Percentiles rank a stretch among this genome's conserved stretches.
phyloP scores from a whole-genome alignment of 2,797 vertebrate genomes.

The Pseudochirops cupreus region DNA sequence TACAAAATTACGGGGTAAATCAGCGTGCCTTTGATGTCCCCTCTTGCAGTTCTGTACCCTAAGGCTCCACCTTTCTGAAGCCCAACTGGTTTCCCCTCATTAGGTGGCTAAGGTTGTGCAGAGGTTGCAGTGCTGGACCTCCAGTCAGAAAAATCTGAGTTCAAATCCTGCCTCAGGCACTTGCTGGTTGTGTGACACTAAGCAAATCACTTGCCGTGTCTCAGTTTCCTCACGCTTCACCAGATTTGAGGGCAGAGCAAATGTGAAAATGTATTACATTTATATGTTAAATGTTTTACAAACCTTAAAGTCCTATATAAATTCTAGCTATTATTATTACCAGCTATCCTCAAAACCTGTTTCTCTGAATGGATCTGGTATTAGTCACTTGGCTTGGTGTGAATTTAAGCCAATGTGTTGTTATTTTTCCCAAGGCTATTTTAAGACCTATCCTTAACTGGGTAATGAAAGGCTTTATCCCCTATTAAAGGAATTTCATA shows the following conservation, averaged over 20 bases:
- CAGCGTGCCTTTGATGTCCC: background rate
- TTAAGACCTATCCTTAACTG: conserved; percentile 32
- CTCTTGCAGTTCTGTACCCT: background rate
- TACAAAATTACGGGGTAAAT: background rate
- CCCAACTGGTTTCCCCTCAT: background rate
- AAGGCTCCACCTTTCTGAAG: background rate
- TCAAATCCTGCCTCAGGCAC: background rate
- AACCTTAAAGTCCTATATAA: background rate
- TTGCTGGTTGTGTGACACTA: background rate
- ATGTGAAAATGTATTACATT: background rate
- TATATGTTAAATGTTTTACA: background rate
- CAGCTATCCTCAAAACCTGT: background rate
- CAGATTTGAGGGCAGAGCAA: background rate
- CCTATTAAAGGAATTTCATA: conserved; percentile 14
- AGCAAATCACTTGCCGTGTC: background rate
- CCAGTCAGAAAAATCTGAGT: background rate
- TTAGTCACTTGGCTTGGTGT: conserved; percentile 20
- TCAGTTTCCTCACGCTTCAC: background rate
- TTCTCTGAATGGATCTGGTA: conserved; percentile 16
- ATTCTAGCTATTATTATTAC: background rate
- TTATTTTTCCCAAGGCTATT: conserved; percentile 10
- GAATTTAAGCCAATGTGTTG: conserved; percentile 34
- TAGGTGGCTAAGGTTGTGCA: background rate
- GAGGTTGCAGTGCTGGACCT: background rate
- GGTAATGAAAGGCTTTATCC: background rate